These are phyloP conservation scores for Geococcyx californianus DNA, from an alignment of 2,113 vertebrate species.

Conservation along the genomic window DNA sequence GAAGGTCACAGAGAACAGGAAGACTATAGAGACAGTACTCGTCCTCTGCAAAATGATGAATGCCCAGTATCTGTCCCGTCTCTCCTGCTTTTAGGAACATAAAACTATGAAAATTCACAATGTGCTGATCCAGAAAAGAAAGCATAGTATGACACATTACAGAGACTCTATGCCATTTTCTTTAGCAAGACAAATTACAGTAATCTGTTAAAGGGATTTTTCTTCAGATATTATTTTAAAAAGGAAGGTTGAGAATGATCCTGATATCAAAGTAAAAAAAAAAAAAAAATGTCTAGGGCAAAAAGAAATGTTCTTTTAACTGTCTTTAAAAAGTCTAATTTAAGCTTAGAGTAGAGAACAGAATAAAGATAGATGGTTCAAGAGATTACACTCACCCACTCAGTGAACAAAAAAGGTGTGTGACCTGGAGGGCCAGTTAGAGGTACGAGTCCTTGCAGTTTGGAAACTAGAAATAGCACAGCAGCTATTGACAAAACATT, in stretches of 20 bases:
- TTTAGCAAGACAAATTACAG: background rate
- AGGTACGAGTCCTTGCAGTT: background rate
- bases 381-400: background rate
- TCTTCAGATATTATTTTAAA: background rate
- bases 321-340: background rate
- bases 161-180: background rate
- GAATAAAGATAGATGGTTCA: background rate
- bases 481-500: background rate
- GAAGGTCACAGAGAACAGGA: background rate
- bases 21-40: background rate
- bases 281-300: background rate
- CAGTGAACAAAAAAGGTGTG: background rate
- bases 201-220: background rate
- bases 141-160: background rate
- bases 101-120: background rate
- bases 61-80: background rate
- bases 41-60: background rate
- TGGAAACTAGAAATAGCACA: background rate
- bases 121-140: background rate
- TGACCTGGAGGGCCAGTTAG: background rate
- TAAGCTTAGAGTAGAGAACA: background rate
- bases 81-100: background rate
- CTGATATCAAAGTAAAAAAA: background rate
- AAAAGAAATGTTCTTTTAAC: background rate
- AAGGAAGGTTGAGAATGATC: background rate